Base-by-base conservation (phyloP, 2,888 invertebrate species). In the Dusona sp. region DNA sequence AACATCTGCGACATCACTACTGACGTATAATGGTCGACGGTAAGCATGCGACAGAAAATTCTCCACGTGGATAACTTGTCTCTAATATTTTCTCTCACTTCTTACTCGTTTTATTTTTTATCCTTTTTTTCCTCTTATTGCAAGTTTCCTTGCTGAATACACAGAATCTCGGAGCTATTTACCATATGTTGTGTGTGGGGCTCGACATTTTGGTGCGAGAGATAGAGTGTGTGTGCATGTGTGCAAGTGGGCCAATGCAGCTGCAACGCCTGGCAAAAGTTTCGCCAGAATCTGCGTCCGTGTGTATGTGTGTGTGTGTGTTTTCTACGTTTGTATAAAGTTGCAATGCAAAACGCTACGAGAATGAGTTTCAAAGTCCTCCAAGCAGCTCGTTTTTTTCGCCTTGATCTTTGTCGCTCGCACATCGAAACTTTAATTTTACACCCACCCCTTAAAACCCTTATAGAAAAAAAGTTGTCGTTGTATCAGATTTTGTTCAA, bases 181-280 rank as follows among this genome's bases (percentile, higher is more conserved):
- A 85, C 83, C 87, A 85, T 87, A 87, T 80, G 84, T 57, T 74
- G 75, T 78, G 64, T 72, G 72, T 82, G 73, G 33, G 16, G 67
- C 70, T 79, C 79, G 65, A 85, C 65, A 75, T 83, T 83, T 79
- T 75, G 79, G 79, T 57, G 72, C 74, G 57, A 79, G 61, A 51
- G 57, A 73, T 36, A 42, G 22, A 54, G 72, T 68, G 65, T 72
- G 72, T 22, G 65, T 77, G 38, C 42, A 16, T 42, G 61, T 25
- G 25, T n/a, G 42, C 65, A 22, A 45, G 45, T 33, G 65, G n/a
- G 33, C 54, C 75, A 45, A 70, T 79, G 70, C 85, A 85, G 85
- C 85, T 81, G 80, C 70, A 48, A 78, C 73, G 73, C 72, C 75
- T 65, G 81, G 77, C 75, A 75, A 86, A 86, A 82, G 79, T 87